Evolutionary conservation across 2,113 vertebrate species (phyloP).

Genomic region (Fulica atra): DNA sequence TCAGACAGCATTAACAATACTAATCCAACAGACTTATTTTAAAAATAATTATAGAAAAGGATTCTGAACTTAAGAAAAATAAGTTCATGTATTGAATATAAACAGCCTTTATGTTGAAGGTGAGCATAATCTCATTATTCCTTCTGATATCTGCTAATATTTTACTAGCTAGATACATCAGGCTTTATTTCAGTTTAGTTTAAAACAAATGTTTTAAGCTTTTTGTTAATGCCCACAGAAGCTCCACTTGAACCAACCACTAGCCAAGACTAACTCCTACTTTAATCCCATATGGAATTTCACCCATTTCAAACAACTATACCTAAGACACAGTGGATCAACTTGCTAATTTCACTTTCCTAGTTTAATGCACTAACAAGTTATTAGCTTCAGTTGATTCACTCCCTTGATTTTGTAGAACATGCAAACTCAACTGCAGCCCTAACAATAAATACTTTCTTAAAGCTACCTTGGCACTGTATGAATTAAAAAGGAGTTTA

Average conservation of each 20-base stretch:
- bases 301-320: background rate
- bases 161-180: background rate
- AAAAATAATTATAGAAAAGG: background rate
- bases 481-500: background rate
- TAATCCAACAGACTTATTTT: background rate
- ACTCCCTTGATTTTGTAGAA: background rate
- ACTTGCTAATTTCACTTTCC: background rate
- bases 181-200: background rate
- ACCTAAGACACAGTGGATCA: background rate
- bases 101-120: background rate
- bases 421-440: background rate
- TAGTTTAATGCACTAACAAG: background rate
- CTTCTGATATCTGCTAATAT: background rate
- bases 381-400: background rate
- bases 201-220: background rate
- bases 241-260: background rate
- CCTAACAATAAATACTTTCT: background rate
- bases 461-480: background rate
- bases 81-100: background rate
- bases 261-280: background rate
- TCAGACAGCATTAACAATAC: background rate
- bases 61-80: background rate
- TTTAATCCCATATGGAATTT: background rate
- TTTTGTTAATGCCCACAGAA: background rate
- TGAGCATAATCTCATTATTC: background rate